phyloP scores from a whole-genome alignment of 1,140 invertebrate genomes.

The Laupala kohalensis region DNA sequence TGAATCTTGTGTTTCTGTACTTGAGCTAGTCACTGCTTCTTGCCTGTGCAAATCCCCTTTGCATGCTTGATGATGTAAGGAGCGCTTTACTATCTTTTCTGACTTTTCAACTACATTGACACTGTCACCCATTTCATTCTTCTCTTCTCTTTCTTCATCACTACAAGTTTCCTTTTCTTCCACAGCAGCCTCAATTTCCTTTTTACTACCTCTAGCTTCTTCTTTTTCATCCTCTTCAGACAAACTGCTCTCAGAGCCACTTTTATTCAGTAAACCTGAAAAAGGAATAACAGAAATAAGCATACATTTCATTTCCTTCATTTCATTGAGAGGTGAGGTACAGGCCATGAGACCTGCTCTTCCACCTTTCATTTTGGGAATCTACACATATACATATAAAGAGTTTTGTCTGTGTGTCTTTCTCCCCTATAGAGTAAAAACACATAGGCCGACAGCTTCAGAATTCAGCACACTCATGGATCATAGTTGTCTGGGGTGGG shows the following conservation, averaged over 20 bases:
- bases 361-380: too few species aligned
- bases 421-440: too few species aligned
- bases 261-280: conserved; percentile 35
- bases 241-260: conserved; percentile 72
- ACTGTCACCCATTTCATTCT: neutral
- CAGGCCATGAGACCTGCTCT: too few species aligned
- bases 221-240: conserved; percentile 49
- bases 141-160: conserved; percentile 31
- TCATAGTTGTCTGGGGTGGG: too few species aligned
- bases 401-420: too few species aligned
- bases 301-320: too few species aligned
- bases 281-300: neutral
- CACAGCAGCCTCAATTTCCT: conserved; percentile 33
- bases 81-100: neutral
- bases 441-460: too few species aligned
- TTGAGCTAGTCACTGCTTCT: conserved; percentile 5
- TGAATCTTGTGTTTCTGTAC: conserved; percentile 7
- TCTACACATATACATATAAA: too few species aligned
- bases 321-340: too few species aligned
- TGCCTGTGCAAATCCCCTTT: conserved; percentile 9
- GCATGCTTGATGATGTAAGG: neutral
- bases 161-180: conserved; percentile 55
- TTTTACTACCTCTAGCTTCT: conserved; percentile 44
- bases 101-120: neutral
- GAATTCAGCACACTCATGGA: too few species aligned